Percentiles rank a stretch among this genome's conserved stretches.
Evolutionary conservation across 2,113 vertebrate species (phyloP).

Genomic region (Gasterosteus nipponicus): DNA sequence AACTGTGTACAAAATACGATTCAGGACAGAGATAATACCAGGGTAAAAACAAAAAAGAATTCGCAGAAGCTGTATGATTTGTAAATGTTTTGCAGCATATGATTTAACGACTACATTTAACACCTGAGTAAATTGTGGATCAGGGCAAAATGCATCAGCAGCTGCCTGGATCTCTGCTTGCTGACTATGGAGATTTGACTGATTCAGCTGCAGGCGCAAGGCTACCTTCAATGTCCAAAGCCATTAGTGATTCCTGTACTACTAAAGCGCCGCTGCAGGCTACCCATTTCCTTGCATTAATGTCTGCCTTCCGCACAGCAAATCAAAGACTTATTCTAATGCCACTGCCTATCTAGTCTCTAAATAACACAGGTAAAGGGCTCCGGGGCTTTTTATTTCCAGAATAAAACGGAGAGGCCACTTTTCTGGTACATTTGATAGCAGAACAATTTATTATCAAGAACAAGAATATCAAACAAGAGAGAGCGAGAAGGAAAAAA

Average conservation of each 20-base stretch:
- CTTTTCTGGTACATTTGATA: constrained; percentile 69
- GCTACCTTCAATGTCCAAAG: constrained; percentile 76
- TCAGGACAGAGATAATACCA: constrained; percentile 34
- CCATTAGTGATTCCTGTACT: constrained; percentile 77
- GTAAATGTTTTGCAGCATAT: constrained; percentile 47
- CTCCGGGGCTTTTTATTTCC: constrained; percentile 20
- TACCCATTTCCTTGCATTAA: constrained; percentile 76
- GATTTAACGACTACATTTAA: constrained; percentile 57
- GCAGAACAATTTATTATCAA: constrained; percentile 85
- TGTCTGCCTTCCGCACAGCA: constrained; percentile 66
- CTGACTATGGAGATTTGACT: constrained; percentile 71
- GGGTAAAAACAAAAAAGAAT: constrained; percentile 12
- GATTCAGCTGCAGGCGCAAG: constrained; percentile 71
- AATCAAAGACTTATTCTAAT: constrained; percentile 69
- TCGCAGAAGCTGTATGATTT: constrained; percentile 28
- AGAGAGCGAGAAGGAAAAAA: constrained; percentile 32
- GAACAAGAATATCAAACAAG: constrained; percentile 85
- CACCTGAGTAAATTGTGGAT: constrained; percentile 61
- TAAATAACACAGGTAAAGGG: constrained; percentile 47
- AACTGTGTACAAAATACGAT: constrained; percentile 33
- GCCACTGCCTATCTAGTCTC: constrained; percentile 35
- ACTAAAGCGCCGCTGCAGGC: constrained; percentile 77
- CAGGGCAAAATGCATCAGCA: constrained; percentile 45
- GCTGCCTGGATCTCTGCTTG: constrained; percentile 54
- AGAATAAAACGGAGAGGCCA: constrained; percentile 22